These are phyloP conservation scores for Spatulosminthurus flaviceps DNA, from an alignment of 2,888 invertebrate species.

Conservation along the genomic window DNA sequence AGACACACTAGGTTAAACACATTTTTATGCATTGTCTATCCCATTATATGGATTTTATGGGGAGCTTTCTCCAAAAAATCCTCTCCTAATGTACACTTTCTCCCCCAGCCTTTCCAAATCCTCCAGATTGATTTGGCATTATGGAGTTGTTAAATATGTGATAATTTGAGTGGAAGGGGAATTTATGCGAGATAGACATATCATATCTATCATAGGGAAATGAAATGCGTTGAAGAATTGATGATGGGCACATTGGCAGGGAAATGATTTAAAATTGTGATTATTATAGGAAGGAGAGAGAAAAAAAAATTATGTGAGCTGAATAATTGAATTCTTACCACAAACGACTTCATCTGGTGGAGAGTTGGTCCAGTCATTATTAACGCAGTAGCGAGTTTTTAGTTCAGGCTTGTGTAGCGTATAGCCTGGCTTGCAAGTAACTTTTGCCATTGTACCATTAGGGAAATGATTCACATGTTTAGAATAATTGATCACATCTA, in stretches of 20 bases:
- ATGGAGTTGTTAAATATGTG: no score
- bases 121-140: no score
- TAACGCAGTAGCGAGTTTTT: constrained; percentile 43
- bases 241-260: background rate
- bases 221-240: no score
- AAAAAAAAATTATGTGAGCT: constrained; percentile 1
- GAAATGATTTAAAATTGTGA: background rate
- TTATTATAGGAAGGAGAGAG: background rate
- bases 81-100: no score
- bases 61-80: no score
- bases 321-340: constrained; percentile 28
- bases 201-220: no score
- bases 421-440: constrained; percentile 41
- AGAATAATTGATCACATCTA: constrained; percentile 27
- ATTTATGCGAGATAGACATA: no score
- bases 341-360: constrained; percentile 38
- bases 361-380: constrained; percentile 44
- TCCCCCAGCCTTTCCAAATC: no score
- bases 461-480: constrained; percentile 38
- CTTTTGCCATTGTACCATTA: constrained; percentile 44
- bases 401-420: constrained; percentile 35
- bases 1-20: no score
- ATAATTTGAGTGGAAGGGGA: no score
- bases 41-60: no score
- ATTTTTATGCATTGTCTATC: no score